Percentiles rank a stretch among this genome's conserved stretches.
phyloP scores from a whole-genome alignment of 2,113 vertebrate species.

The Heteronetta atricapilla region DNA sequence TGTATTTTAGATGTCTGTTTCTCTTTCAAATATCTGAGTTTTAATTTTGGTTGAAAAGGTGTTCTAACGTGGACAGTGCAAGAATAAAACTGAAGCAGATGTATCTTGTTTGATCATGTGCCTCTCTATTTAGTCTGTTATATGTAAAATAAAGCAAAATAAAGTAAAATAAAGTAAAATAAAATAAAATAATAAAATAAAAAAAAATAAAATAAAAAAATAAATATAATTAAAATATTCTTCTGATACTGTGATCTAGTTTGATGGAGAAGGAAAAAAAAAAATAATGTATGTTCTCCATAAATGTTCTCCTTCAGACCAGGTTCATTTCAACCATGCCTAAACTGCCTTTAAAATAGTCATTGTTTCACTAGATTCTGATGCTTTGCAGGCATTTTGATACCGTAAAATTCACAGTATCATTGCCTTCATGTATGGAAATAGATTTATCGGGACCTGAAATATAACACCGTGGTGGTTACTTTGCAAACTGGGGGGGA shows the following conservation, averaged over 20 bases:
- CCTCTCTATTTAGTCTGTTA: background rate
- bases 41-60: background rate
- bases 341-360: background rate
- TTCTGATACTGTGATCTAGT: background rate
- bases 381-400: background rate
- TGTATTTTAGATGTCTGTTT: background rate
- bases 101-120: background rate
- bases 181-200: background rate
- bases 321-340: background rate
- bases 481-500: no score
- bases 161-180: background rate
- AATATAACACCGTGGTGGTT: accelerated
- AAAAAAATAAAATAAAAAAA: background rate
- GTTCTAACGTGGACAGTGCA: background rate
- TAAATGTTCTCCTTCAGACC: background rate
- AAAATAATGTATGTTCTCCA: background rate
- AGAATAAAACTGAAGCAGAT: background rate
- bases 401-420: background rate
- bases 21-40: background rate
- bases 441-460: background rate
- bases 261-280: background rate
- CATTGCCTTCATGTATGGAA: background rate
- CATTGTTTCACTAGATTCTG: background rate
- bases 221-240: no score
- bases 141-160: background rate